Evolutionary conservation across 1,140 invertebrate genomes (phyloP), one percentile per base, ranked within the genome.

Genomic region (Matsumurasca onukii): DNA sequence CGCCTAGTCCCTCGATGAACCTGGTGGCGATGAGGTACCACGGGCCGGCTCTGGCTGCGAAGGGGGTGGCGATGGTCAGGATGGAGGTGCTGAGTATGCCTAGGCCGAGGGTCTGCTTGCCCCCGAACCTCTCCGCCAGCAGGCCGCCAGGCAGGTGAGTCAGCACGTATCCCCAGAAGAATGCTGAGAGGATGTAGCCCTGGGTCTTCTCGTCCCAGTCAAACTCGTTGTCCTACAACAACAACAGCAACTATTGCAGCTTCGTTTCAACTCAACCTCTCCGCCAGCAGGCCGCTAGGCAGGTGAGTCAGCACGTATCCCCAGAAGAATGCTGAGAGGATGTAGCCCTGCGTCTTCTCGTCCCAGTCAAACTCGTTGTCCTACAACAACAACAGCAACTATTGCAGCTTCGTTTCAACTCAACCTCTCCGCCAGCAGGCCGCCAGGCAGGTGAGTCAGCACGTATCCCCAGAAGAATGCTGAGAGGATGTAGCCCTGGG

Each of bases 401-500:
- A n/a, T n/a, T n/a, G n/a, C n/a, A n/a, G 82, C 78, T 24, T 78
- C 75, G 66, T 84, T 84, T 2, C 82, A 80, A 13, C 86, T 85
- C 72, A 81, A 83, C 66, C 72, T 75, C 64, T 88, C 84, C 1
- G 87, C 85, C 29, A 88, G 68, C 67, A 84, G 79, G 22, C 86
- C 86, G 13, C 85, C 85, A 51, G 84, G 84, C 17, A 90, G 78
- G 70, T 89, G 88, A 0, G 86, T 86, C 1, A 86, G 5, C 0
- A 86, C 81, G 70, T 88, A 88, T 0, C 86, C 86, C 74, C 84
- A 85, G 74, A 86, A 88, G 75, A 88, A 88, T 0, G 84, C 77
- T 20, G 80, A 78, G 0, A 88, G 76, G 17, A 88, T 80, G 29
- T 85, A 71, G 2, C 83, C 86, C 78, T 90, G 88, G 0, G 84